These are phyloP conservation scores for Hypotaenidia okinawae DNA, from an alignment of 2,797 vertebrate species.

Conservation along the genomic window DNA sequence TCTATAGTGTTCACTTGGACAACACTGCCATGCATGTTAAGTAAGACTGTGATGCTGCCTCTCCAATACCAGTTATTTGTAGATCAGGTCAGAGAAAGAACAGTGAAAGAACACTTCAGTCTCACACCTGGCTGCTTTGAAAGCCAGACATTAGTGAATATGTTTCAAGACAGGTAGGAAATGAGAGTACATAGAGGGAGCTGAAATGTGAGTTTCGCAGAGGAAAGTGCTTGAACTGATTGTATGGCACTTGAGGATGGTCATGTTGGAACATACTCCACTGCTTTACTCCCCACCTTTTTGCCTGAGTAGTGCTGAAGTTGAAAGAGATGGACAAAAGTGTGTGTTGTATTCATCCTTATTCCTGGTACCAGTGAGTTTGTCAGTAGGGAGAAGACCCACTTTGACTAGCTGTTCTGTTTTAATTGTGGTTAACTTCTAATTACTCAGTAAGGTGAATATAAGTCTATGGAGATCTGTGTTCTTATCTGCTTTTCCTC, in stretches of 20 bases:
- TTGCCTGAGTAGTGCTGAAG: neutral
- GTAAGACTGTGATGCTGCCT: neutral
- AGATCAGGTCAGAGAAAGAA: neutral
- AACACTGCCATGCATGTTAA: neutral
- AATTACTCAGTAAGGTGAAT: neutral
- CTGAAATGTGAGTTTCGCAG: neutral
- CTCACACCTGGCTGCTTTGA: neutral
- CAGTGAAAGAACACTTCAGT: neutral
- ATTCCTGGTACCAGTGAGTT: neutral
- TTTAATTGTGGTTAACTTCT: neutral
- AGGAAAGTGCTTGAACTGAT: neutral
- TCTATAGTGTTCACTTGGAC: neutral
- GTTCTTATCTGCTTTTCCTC: neutral
- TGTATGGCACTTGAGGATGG: neutral
- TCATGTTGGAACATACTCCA: accelerated
- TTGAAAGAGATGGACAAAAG: neutral
- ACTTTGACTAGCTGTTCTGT: neutral
- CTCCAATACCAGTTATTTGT: neutral
- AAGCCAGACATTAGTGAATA: neutral
- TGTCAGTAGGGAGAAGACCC: neutral
- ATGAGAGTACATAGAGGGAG: neutral
- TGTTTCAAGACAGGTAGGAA: neutral
- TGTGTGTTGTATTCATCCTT: neutral
- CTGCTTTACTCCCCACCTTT: neutral
- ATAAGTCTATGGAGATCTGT: neutral